phyloP scores from a whole-genome alignment of 2,797 vertebrate genomes.

The Dendrocincla tyrannina region DNA sequence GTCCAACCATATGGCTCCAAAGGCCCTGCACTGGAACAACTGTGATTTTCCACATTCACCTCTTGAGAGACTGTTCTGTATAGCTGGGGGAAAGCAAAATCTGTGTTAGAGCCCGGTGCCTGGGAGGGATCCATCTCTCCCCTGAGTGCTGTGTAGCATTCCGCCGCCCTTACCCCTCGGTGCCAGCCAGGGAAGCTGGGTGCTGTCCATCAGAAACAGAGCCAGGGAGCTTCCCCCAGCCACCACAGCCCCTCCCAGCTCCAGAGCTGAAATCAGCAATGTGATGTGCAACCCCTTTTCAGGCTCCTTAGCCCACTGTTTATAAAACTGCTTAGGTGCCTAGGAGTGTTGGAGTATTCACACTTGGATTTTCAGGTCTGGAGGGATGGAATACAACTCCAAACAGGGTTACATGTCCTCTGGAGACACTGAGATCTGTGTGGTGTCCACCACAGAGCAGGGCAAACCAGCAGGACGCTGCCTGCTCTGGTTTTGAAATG shows the following conservation, averaged over 20 bases:
- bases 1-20: rapidly evolving
- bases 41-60: rapidly evolving
- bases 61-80: not conserved
- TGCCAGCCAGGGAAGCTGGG: not conserved
- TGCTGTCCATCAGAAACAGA: not conserved
- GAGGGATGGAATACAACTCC: not conserved
- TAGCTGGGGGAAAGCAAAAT: not conserved
- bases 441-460: not conserved
- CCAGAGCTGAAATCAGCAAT: rapidly evolving
- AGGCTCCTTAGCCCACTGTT: not conserved
- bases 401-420: rapidly evolving
- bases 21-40: not conserved
- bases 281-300: not conserved
- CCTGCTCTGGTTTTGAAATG: not conserved
- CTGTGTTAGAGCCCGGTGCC: rapidly evolving
- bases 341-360: not conserved
- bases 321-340: not conserved
- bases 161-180: not conserved
- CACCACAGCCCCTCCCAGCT: not conserved
- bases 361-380: not conserved
- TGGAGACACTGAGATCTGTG: not conserved
- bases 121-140: not conserved
- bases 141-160: not conserved
- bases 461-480: not conserved
- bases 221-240: rapidly evolving